Base-by-base conservation (phyloP, 2,888 invertebrate genomes). In the Hipparchia semele region DNA sequence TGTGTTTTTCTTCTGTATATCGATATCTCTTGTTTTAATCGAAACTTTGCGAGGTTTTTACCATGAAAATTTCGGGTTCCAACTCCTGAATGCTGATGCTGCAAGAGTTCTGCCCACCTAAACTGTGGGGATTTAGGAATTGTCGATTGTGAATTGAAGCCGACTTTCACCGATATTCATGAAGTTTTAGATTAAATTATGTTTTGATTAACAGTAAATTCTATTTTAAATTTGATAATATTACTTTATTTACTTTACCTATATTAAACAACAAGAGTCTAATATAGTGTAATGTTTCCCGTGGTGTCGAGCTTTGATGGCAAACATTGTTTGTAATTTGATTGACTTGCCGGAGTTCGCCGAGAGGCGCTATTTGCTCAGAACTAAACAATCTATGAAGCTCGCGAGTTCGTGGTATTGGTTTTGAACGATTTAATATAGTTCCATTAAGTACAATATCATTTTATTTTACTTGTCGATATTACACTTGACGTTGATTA, bases 261-360 rank as follows among this genome's bases (percentile, higher is more conserved):
- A 10, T 4, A 2, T 12, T 23, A 23, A 53, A 53, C 4, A 53
- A 54, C 54, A 9, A 46, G 53, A 60, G 54, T 10, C 7, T n/a
- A 58, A 45, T 46, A 66, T 23, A 23, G 23, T 23, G 23, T 51
- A 23, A 33, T 65, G 10, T 70, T 60, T 70, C 23, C 49, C 54
- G 39, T 61, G 12, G 61, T n/a, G 53, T 64, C 7, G 59, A 65
- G 64, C 54, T 68, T 6, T 51, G 68, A 33, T 61, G 60, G 73
- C 62, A 73, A 75, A 68, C 67, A 73, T 54, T 46, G 70, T 68
- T 68, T 72, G 75, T 75, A 75, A 75, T 75, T 75, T 73, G 73
- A 75, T 73, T 72, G 73, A 75, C 72, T 75, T 61, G 12, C 45
- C 71, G 46, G 13, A 53, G 23, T 62, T 73, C 70, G 65, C 46